Evolutionary conservation across 30 jellyfish, hydroid and myxozoan species (phyloP).

Genomic region (Mastigias papua): DNA sequence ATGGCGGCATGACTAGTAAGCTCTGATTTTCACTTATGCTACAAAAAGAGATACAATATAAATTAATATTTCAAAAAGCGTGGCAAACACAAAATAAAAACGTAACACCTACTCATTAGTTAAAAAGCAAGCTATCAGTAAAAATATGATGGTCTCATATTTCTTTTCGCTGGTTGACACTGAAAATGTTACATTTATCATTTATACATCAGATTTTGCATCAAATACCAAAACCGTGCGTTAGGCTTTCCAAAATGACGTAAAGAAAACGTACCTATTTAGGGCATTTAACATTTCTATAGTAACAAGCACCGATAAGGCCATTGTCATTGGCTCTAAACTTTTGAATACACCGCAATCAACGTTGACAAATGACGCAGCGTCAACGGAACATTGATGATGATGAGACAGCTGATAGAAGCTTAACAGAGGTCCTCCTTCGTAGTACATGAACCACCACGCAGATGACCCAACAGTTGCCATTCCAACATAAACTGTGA

Average conservation of each 20-base stretch:
- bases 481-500: constrained; percentile 90
- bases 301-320: constrained; percentile 97
- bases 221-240: too few relatives aligned
- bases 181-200: too few relatives aligned
- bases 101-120: too few relatives aligned
- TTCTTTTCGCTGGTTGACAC: too few relatives aligned
- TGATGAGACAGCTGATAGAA: constrained; percentile 95
- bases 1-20: constrained; percentile 97
- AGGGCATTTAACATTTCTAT: constrained; percentile 97
- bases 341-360: constrained; percentile 89
- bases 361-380: constrained; percentile 76
- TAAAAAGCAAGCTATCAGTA: too few relatives aligned
- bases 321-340: constrained; percentile 98
- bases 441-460: constrained; percentile 99
- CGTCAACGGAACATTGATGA: constrained; percentile 90
- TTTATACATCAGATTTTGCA: too few relatives aligned
- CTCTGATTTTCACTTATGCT: constrained; percentile 98
- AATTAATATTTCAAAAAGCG: background rate
- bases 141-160: too few relatives aligned
- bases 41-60: background rate
- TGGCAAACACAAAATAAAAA: too few relatives aligned
- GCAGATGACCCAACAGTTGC: constrained; percentile 97
- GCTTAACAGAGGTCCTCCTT: constrained; percentile 93
- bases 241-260: background rate
- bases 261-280: constrained; percentile 64